A percentile compares a stretch with the other conserved stretches of the same genome.
Evolutionary conservation across 1,140 invertebrate genomes (phyloP).

Genomic region (Araneus ventricosus): DNA sequence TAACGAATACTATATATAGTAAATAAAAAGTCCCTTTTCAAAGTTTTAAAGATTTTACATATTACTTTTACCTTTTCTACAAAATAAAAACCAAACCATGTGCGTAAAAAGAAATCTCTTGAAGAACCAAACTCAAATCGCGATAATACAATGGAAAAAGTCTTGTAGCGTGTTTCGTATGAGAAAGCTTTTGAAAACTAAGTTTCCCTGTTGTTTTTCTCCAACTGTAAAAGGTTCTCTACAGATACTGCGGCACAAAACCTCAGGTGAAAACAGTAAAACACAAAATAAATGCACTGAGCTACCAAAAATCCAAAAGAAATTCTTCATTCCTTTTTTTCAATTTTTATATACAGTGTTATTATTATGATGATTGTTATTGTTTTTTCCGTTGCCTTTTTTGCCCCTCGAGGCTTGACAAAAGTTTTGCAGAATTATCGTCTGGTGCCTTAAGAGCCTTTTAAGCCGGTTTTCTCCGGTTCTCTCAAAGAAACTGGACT

Average conservation of each 20-base stretch:
- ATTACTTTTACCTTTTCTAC: background rate
- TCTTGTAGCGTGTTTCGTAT: conserved; percentile 27
- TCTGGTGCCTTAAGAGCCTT: conserved; percentile 56
- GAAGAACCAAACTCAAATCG: conserved; percentile 29
- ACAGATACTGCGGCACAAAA: conserved; percentile 19
- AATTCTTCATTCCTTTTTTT: conserved; percentile 25
- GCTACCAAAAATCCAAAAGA: conserved; percentile 29
- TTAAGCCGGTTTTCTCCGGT: conserved; percentile 46
- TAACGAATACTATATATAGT: too few relatives aligned
- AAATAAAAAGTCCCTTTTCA: too few relatives aligned
- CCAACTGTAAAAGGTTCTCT: conserved; percentile 39
- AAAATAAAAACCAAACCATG: background rate
- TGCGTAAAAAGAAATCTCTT: background rate
- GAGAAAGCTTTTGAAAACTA: conserved; percentile 54
- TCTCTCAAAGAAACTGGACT: conserved; percentile 5
- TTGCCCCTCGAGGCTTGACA: conserved; percentile 31
- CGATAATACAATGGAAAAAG: conserved; percentile 48
- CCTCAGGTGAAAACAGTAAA: conserved; percentile 35
- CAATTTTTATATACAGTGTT: background rate
- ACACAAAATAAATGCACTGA: background rate
- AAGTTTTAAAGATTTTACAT: background rate
- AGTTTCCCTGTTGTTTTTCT: conserved; percentile 34
- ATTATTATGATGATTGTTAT: conserved; percentile 66
- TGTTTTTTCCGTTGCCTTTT: conserved; percentile 15
- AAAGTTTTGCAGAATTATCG: conserved; percentile 63